These are phyloP conservation scores for Drosophila arizonae DNA, from an alignment of 1,140 invertebrate genomes.

Conservation along the genomic window DNA sequence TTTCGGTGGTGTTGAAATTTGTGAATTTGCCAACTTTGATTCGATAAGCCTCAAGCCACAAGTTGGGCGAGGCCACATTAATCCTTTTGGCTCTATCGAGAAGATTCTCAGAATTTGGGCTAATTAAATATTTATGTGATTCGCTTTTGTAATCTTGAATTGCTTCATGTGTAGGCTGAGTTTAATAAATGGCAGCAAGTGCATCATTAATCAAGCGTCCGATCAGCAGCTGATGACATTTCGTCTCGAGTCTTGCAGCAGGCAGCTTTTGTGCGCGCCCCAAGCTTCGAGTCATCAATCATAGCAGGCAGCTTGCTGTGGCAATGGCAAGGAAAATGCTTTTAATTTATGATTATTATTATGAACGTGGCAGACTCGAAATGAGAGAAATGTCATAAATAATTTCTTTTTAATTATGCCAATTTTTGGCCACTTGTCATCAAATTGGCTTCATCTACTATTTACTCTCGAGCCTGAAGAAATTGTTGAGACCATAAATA, in stretches of 20 bases:
- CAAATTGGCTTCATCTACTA: constrained; percentile 25
- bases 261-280: constrained; percentile 45
- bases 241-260: constrained; percentile 42
- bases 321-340: constrained; percentile 33
- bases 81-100: not conserved
- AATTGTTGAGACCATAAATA: constrained; percentile 46
- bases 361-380: constrained; percentile 33
- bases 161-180: constrained; percentile 17
- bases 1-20: constrained; percentile 8
- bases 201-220: constrained; percentile 59
- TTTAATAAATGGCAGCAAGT: constrained; percentile 53
- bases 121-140: constrained; percentile 1
- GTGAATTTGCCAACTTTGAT: constrained; percentile 29
- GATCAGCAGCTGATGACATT: constrained; percentile 68
- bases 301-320: constrained; percentile 50
- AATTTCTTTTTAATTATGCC: constrained; percentile 76
- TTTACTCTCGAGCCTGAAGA: constrained; percentile 24
- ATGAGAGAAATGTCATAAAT: constrained; percentile 52
- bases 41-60: constrained; percentile 15
- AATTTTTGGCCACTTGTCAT: constrained; percentile 42
- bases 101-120: not conserved
- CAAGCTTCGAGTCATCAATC: constrained; percentile 56
- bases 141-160: constrained; percentile 19
- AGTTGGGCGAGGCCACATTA: constrained; percentile 9
- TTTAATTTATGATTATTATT: constrained; percentile 74